Conservation (phyloP, 2,113 vertebrate species). For the Genyomyrus donnyi region DNA sequence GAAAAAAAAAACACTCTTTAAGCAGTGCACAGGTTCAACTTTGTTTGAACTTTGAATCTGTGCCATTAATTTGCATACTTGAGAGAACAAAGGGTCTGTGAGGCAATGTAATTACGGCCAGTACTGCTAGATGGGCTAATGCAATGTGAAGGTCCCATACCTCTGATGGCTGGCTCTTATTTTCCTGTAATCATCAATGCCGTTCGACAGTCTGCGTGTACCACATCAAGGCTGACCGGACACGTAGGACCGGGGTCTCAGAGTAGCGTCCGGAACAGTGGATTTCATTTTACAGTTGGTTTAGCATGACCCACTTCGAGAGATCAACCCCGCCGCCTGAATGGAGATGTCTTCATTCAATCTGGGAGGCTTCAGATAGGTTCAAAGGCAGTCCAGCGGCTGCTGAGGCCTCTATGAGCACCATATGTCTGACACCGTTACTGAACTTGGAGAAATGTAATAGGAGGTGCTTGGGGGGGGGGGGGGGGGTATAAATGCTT, state of each 20-base stretch:
- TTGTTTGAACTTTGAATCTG: constrained; percentile 5
- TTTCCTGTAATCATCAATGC: background rate
- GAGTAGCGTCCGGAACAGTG: background rate
- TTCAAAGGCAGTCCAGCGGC: background rate
- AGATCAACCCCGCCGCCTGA: background rate
- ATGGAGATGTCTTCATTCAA: background rate
- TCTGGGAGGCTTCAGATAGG: background rate
- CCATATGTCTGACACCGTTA: background rate
- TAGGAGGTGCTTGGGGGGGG: background rate
- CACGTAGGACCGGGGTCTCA: background rate
- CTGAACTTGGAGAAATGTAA: background rate
- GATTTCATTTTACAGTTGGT: constrained; percentile 11
- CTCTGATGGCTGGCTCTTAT: background rate
- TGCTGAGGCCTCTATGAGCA: background rate
- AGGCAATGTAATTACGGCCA: background rate
- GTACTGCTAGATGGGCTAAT: background rate
- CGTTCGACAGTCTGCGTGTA: background rate
- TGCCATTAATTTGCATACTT: constrained; percentile 12
- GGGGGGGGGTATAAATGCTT: background rate
- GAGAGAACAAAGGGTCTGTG: constrained; percentile 11
- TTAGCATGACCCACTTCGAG: background rate
- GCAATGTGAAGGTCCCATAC: background rate
- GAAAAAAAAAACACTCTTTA: background rate
- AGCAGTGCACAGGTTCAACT: constrained; percentile 3
- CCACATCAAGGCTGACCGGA: background rate